Conservation (phyloP, 1,140 invertebrate species). For the Drosophila navojoa region DNA sequence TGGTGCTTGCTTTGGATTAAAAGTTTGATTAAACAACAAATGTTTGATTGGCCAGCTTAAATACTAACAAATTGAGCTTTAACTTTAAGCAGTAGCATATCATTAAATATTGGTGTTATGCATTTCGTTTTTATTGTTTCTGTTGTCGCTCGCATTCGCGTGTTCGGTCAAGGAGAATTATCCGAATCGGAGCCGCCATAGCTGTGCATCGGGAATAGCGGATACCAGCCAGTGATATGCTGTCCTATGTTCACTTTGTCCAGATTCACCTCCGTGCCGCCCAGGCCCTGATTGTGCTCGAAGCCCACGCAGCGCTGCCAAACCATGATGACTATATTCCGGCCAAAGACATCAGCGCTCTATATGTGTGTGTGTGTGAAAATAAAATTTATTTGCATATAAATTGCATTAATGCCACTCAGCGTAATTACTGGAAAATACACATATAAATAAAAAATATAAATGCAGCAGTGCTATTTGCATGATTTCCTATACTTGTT, state of each 20-base stretch:
- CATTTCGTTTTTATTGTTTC: conserved; percentile 53
- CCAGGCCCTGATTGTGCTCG: conserved; percentile 94
- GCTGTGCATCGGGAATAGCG: conserved; percentile 92
- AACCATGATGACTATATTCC: conserved; percentile 90
- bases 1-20: conserved; percentile 16
- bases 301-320: conserved; percentile 94
- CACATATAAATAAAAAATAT: conserved; percentile 47
- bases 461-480: conserved; percentile 20
- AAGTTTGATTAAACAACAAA: conserved; percentile 33
- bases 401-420: conserved; percentile 57
- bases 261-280: conserved; percentile 92
- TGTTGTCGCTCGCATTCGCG: conserved; percentile 35
- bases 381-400: conserved; percentile 54
- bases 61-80: conserved; percentile 80
- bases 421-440: conserved; percentile 58
- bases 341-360: conserved; percentile 92
- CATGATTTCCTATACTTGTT: neutral
- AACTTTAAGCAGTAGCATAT: conserved; percentile 57
- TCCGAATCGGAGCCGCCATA: conserved; percentile 88
- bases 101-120: conserved; percentile 47
- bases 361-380: conserved; percentile 42
- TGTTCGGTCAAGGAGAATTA: conserved; percentile 88
- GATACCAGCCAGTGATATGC: conserved; percentile 94
- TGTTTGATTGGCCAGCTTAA: conserved; percentile 47
- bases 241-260: conserved; percentile 91